Evolutionary conservation across 2,797 vertebrate genomes (phyloP), one percentile per base, ranked within the genome.

Genomic region (Syngnathus acus): DNA sequence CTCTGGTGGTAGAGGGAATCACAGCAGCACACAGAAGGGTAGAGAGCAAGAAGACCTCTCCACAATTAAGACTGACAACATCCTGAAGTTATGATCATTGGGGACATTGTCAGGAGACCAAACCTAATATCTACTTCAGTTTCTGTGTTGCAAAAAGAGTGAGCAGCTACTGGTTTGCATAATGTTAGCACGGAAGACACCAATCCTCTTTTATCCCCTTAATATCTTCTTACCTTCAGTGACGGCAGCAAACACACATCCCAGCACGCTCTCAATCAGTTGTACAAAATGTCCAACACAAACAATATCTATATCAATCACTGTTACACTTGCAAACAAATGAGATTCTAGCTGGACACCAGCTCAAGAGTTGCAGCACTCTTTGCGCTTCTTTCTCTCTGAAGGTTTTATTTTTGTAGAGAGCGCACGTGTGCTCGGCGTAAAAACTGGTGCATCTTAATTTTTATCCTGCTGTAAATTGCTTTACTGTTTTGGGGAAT

Each of bases 201-300:
- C 87, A 91, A 90, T 90, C 84, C 82, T 76, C 70, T 74, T 69
- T 89, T 78, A 91, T 89, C 89, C 87, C 82, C 78, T 87, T 72
- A 88, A 84, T 72, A 82, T 78, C 87, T 75, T 80, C 83, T 91
- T 89, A 90, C 84, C 78, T 70, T 62, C 66, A 64, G 78, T 90
- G 87, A 90, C 84, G 88, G 78, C 82, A 89, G 78, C 79, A 84
- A 82, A 80, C 78, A 74, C 14, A 65, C 68, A 78, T 68, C 64
- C 62, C 58, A 48, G 51, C 58, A 68, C 68, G 64, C 48, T 66
- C 59, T 65, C 66, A 53, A 14, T 11, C 16, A 37, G 7, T 64
- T 16, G n/a, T 19, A 60, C 19, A 40, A 40, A n/a, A 40, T 60
- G 58, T 17, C 26, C 55, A 43, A 43, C 26, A 38, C 32, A 8